Conservation (phyloP, 1,140 invertebrate species). For the Diabrotica virgifera region DNA sequence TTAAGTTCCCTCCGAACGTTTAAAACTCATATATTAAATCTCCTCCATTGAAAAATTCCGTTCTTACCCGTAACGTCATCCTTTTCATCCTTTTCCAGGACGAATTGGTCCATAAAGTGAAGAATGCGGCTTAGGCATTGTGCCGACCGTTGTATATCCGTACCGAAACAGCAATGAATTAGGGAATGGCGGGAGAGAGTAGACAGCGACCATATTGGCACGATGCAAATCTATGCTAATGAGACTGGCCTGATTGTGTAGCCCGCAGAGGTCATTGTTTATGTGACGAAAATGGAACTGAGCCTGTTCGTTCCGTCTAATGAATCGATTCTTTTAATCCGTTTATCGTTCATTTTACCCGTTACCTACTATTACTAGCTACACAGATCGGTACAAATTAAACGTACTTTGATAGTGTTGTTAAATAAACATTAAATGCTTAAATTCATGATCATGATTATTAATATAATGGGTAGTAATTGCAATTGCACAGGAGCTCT, state of each 20-base stretch:
- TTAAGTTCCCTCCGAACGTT: constrained; percentile 17
- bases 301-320: no score
- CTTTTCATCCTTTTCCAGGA: constrained; percentile 10
- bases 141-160: constrained; percentile 11
- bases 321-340: no score
- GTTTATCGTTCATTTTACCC: no score
- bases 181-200: constrained; percentile 24
- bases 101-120: constrained; percentile 14
- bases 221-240: constrained; percentile 34
- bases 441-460: no score
- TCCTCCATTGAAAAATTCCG: constrained; percentile 8
- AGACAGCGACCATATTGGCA: constrained; percentile 32
- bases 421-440: no score
- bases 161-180: constrained; percentile 22
- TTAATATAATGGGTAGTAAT: no score
- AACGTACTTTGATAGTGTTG: no score
- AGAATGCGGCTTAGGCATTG: constrained; percentile 10
- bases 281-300: constrained; percentile 20
- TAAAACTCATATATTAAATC: not conserved
- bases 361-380: no score
- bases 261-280: constrained; percentile 30
- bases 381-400: no score
- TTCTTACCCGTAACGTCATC: constrained; percentile 4
- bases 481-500: no score
- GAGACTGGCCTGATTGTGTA: constrained; percentile 28